Conservation (phyloP, 2,113 vertebrate genomes). For the Erythrocercus mccallii region DNA sequence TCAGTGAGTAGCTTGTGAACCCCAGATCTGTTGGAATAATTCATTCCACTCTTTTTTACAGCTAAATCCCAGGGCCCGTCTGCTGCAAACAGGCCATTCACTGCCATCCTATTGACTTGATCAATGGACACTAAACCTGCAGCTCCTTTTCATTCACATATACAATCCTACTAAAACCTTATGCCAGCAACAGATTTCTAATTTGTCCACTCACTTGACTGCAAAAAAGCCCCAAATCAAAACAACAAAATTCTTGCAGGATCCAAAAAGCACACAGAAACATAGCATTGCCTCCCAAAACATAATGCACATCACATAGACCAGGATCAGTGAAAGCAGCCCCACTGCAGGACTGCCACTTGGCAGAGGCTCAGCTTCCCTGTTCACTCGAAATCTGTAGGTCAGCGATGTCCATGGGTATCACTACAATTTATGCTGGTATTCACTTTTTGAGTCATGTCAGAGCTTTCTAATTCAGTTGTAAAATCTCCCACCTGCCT, state of each 20-base stretch:
- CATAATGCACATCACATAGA: neutral
- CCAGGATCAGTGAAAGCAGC: neutral
- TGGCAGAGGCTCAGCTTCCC: neutral
- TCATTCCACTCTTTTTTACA: neutral
- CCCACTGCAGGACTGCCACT: neutral
- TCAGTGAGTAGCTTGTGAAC: neutral
- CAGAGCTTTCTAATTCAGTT: neutral
- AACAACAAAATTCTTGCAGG: neutral
- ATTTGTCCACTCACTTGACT: neutral
- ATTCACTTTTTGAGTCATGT: neutral
- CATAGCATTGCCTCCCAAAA: neutral
- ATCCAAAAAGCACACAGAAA: neutral
- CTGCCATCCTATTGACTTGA: neutral
- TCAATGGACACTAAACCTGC: neutral
- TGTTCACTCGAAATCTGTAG: accelerated
- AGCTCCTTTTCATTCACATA: neutral
- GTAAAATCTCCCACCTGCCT: neutral
- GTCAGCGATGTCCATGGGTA: too few species aligned
- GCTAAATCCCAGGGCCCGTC: neutral
- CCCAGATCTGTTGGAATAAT: neutral
- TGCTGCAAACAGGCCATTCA: neutral
- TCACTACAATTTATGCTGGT: neutral
- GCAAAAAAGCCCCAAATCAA: neutral
- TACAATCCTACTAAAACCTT: neutral
- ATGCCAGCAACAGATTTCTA: neutral